These are phyloP conservation scores for Vollenhovia emeryi DNA, from an alignment of 1,140 invertebrate genomes.

Conservation along the genomic window DNA sequence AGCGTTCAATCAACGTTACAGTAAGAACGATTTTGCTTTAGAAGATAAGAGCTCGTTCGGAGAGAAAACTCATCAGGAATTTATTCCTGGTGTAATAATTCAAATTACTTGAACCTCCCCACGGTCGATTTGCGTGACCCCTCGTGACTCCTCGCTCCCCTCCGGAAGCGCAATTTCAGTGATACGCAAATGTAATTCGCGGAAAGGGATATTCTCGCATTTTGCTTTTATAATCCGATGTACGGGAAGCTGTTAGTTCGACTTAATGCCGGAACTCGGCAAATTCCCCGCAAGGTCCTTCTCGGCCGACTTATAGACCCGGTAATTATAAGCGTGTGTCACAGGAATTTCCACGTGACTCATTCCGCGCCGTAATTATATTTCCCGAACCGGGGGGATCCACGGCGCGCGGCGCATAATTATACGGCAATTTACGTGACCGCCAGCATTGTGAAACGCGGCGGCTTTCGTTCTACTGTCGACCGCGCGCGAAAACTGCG, in stretches of 20 bases:
- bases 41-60: not conserved
- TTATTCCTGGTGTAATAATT: constrained; percentile 33
- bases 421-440: constrained; percentile 31
- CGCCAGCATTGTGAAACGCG: constrained; percentile 11
- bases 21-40: not conserved
- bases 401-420: not conserved
- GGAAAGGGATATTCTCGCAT: constrained; percentile 2
- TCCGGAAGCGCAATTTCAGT: constrained; percentile 22
- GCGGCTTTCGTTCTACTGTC: not conserved
- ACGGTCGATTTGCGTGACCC: constrained; percentile 40
- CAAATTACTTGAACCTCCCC: constrained; percentile 38
- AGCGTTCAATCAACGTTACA: not conserved
- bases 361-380: constrained; percentile 28
- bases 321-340: constrained; percentile 43
- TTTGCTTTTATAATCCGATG: constrained; percentile 14
- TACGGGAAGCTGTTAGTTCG: constrained; percentile 21
- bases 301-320: constrained; percentile 4
- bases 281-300: constrained; percentile 1
- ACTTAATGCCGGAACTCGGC: constrained; percentile 5
- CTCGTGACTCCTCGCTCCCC: not conserved
- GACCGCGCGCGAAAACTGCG: constrained; percentile 3
- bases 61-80: constrained; percentile 13
- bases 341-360: constrained; percentile 37
- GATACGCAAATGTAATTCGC: constrained; percentile 49
- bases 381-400: not conserved